These are phyloP conservation scores for Drosophila ezoana DNA, from an alignment of 2,888 invertebrate species.

Conservation along the genomic window DNA sequence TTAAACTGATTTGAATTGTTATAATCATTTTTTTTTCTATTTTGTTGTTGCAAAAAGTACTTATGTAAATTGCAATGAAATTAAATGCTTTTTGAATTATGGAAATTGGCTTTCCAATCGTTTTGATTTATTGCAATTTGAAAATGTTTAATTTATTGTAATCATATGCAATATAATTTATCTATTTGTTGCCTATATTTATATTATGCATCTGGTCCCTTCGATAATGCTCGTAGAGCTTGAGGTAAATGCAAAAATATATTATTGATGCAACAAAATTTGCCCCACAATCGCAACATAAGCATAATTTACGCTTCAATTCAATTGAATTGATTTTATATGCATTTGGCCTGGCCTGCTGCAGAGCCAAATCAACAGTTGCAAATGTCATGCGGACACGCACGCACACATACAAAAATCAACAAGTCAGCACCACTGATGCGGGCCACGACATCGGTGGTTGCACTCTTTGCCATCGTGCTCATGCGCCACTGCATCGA, in stretches of 20 bases:
- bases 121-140: not conserved
- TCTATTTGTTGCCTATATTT: not conserved
- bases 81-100: constrained; percentile 15
- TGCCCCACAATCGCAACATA: constrained; percentile 26
- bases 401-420: constrained; percentile 42
- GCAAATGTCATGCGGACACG: constrained; percentile 45
- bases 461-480: constrained; percentile 20
- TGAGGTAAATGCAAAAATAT: constrained; percentile 1
- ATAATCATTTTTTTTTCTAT: not conserved
- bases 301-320: constrained; percentile 53
- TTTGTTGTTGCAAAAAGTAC: not conserved
- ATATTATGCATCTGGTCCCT: not conserved
- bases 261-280: constrained; percentile 1
- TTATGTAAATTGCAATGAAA: not conserved
- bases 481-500: constrained; percentile 49
- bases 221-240: constrained; percentile 3
- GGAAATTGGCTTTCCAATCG: not conserved
- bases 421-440: constrained; percentile 57
- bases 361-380: constrained; percentile 55
- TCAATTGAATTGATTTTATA: constrained; percentile 42
- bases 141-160: constrained; percentile 4
- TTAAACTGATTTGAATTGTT: not conserved
- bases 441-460: constrained; percentile 41
- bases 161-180: not conserved
- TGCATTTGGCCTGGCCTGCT: constrained; percentile 26